These are phyloP conservation scores for Spea bombifrons DNA, from an alignment of 2,113 vertebrate genomes.

Conservation along the genomic window DNA sequence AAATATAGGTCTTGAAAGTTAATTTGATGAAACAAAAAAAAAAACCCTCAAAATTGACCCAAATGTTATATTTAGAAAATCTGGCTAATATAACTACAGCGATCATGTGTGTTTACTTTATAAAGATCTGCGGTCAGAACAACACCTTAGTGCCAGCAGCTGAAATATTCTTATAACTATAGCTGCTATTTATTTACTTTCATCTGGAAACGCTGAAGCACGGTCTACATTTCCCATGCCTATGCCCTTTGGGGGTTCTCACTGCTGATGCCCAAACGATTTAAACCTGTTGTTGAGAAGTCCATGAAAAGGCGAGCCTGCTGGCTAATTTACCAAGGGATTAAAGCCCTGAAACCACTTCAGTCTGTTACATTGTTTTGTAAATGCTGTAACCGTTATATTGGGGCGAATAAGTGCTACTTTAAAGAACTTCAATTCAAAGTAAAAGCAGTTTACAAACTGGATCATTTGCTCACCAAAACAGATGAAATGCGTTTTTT, in stretches of 20 bases:
- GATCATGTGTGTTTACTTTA: too few relatives aligned
- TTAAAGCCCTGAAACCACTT: slow-evolving; percentile 77
- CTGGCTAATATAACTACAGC: too few relatives aligned
- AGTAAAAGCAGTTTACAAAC: slow-evolving; percentile 54
- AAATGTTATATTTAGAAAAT: too few relatives aligned
- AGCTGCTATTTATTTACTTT: not conserved
- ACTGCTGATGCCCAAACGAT: slow-evolving; percentile 68
- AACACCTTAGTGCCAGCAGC: not conserved
- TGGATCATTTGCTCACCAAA: slow-evolving; percentile 38
- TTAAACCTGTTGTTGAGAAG: slow-evolving; percentile 66
- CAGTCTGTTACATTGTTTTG: slow-evolving; percentile 75
- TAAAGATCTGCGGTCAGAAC: too few relatives aligned
- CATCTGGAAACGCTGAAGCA: slow-evolving; percentile 19
- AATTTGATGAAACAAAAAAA: too few relatives aligned
- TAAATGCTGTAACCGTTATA: slow-evolving; percentile 60
- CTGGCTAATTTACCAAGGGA: slow-evolving; percentile 83
- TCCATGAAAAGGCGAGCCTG: slow-evolving; percentile 75
- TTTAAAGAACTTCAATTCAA: slow-evolving; percentile 67
- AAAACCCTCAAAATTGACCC: too few relatives aligned
- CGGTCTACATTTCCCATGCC: slow-evolving; percentile 53
- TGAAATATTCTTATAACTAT: not conserved
- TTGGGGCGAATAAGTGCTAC: slow-evolving; percentile 54
- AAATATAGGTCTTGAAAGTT: too few relatives aligned
- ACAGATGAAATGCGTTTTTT: too few relatives aligned
- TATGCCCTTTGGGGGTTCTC: slow-evolving; percentile 69